Evolutionary conservation across 2,113 vertebrate species (phyloP).

Genomic region (Lepisosteus oculatus): DNA sequence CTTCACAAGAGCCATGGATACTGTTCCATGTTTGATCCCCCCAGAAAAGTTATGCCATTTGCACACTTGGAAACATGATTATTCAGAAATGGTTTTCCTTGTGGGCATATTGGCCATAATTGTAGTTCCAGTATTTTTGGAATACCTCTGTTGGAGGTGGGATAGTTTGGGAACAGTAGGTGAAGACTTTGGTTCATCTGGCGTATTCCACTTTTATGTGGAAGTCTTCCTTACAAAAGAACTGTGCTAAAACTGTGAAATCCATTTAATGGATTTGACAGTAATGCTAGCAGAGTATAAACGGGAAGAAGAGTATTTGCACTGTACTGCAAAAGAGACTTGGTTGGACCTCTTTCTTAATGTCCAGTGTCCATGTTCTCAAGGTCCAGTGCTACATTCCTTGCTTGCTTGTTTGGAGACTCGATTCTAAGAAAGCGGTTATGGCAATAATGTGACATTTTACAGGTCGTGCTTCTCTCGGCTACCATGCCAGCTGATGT

Average conservation of each 20-base stretch:
- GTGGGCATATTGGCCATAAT: too few species aligned
- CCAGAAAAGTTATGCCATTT: too few species aligned
- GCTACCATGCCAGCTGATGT: conserved; percentile 98
- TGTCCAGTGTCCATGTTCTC: conserved; percentile 72
- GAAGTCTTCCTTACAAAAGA: conserved; percentile 68
- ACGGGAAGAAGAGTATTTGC: conserved; percentile 66
- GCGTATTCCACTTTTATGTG: too few species aligned
- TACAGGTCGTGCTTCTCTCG: conserved; percentile 91
- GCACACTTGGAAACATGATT: too few species aligned
- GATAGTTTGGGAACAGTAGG: too few species aligned
- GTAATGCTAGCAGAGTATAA: conserved; percentile 73
- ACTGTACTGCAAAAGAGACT: conserved; percentile 52
- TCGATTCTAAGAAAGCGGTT: too few species aligned
- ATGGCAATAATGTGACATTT: not conserved
- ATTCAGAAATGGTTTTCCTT: too few species aligned
- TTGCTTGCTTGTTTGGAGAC: not conserved
- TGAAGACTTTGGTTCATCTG: too few species aligned
- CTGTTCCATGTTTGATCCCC: too few species aligned
- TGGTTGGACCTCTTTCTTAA: conserved; percentile 80
- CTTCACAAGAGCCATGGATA: too few species aligned
- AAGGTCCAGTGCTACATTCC: conserved; percentile 63
- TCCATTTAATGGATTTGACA: conserved; percentile 49
- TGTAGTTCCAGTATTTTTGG: too few species aligned
- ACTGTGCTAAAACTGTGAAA: conserved; percentile 73
- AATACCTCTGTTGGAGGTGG: too few species aligned